Evolutionary conservation across 1,140 invertebrate genomes (phyloP), one percentile per base, ranked within the genome.

Genomic region (Aricia agestis): DNA sequence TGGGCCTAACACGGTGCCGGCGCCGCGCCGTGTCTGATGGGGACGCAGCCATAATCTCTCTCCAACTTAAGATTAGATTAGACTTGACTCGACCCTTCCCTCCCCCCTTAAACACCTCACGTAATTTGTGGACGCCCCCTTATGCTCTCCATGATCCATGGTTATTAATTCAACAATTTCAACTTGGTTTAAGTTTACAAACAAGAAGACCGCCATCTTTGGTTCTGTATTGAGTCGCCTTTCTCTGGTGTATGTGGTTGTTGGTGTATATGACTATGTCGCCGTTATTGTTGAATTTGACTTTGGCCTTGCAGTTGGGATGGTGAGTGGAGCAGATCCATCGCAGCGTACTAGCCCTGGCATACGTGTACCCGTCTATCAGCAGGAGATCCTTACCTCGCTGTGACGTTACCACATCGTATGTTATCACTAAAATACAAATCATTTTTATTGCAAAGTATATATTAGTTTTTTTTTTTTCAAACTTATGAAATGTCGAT

Each of bases 211-310:
- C 59, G 10, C 76, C 76, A 45, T 69, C 63, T 1, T 57, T 66
- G 32, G 74, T 74, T 17, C 69, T 65, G 45, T 36, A 36, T 36
- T 74, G 76, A 13, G 75, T 76, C 63, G 78, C 77, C 67, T 78
- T 81, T 0, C 78, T 76, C 19, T 68, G 66, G 71, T 85, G 83
- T 13, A 74, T 79, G 52, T 86, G 84, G 7, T 74, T 66, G 25
- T 80, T 78, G 6, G 61, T 52, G 6, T 80, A 73, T 1, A 57
- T 31, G 1, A 72, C 52, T 32, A 85, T 75, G 0, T 31, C 32
- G 0, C 72, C 75, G 7, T 75, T 41, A 11, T 66, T 66, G 25
- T 78, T 73, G 10, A 82, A 36, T n/a, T 67, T 74, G 11, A 76
- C 19, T 45, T 74, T 74, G 41, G 74, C 75, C 25, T 75, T 77